Evolutionary conservation across 2,113 vertebrate species (phyloP).

Genomic region (Siniperca chuatsi): DNA sequence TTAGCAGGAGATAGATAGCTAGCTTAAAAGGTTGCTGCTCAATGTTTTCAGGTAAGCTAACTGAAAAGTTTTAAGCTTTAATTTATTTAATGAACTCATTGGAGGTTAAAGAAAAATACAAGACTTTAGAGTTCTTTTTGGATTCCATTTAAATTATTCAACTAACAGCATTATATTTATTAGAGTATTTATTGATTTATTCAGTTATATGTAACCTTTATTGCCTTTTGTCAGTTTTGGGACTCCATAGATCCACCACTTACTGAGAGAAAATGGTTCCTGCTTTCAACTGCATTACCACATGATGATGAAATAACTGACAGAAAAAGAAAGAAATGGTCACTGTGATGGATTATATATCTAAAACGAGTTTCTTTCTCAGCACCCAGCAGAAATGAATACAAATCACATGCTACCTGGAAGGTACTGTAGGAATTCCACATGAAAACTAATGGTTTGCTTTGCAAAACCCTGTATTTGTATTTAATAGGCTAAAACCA

Average conservation of each 20-base stretch:
- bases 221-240: neutral
- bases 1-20: no score
- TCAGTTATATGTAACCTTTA: neutral
- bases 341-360: conserved; percentile 45
- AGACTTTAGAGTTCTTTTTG: neutral
- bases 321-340: conserved; percentile 11
- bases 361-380: neutral
- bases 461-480: neutral
- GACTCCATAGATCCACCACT: neutral
- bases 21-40: no score
- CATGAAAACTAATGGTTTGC: neutral
- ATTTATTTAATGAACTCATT: no score
- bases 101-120: neutral
- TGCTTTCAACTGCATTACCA: conserved; percentile 3
- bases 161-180: neutral
- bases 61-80: no score
- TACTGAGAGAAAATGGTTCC: conserved; percentile 19
- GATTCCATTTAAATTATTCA: no score
- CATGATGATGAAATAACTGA: conserved; percentile 35
- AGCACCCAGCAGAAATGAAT: conserved; percentile 16
- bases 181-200: neutral
- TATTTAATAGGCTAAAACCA: neutral
- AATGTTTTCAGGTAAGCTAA: no score
- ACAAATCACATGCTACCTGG: conserved; percentile 25
- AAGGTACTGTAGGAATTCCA: neutral